Evolutionary conservation across 92 coral and sea anemone species (phyloP).

Genomic region (Epizoanthus fatuus): DNA sequence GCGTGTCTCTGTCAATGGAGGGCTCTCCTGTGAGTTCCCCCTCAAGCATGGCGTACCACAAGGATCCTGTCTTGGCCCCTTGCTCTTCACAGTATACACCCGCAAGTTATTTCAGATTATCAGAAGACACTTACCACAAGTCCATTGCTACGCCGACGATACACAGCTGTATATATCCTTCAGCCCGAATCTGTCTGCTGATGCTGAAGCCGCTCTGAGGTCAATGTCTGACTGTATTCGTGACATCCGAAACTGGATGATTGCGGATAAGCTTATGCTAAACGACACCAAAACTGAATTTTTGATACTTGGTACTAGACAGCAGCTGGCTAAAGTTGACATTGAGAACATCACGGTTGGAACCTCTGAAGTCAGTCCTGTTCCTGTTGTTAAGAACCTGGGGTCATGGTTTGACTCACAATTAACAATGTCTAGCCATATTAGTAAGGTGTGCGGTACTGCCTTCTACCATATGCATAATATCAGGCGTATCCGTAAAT

Average conservation of each 20-base stretch:
- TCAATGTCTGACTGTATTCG: constrained; percentile 2
- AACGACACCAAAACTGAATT: constrained; percentile 15
- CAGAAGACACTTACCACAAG: constrained; percentile 12
- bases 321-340: constrained; percentile 1
- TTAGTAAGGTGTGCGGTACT: constrained; percentile 2
- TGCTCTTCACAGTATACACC: too few species aligned
- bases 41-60: too few species aligned
- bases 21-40: too few species aligned
- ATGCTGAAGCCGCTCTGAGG: constrained; percentile 15
- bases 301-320: constrained; percentile 2
- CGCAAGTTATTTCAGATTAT: too few species aligned
- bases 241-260: constrained; percentile 16
- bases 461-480: constrained; percentile 7
- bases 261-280: constrained; percentile 1
- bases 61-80: too few species aligned
- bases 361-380: not conserved
- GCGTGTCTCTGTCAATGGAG: constrained; percentile 1
- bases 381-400: not conserved
- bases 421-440: constrained; percentile 4
- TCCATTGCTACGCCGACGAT: too few species aligned
- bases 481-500: too few species aligned
- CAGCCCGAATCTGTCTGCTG: constrained; percentile 1
- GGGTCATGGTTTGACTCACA: not conserved
- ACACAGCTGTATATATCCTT: too few species aligned
- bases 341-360: constrained; percentile 1